A percentile compares a stretch with the other conserved stretches of the same genome.
Conservation (phyloP, 92 coral and sea anemone species). For the Chrysogorgia sp. region DNA sequence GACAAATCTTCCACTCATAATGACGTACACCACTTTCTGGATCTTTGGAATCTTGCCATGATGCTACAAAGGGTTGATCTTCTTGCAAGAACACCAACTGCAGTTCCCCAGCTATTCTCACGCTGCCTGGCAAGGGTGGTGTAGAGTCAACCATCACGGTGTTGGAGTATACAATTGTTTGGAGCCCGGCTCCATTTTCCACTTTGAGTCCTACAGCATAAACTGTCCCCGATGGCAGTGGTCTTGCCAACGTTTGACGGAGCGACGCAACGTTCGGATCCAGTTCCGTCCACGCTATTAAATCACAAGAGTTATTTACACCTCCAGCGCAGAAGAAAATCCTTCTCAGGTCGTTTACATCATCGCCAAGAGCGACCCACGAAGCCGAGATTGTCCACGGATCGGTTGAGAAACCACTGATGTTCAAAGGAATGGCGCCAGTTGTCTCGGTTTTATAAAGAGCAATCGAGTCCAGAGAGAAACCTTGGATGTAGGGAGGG, state of each 20-base stretch:
- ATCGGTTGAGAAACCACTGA: slow-evolving; percentile 10
- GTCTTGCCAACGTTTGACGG: slow-evolving; percentile 46
- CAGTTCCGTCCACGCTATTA: slow-evolving; percentile 61
- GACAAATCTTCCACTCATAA: slow-evolving; percentile 83
- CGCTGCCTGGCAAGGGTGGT: slow-evolving; percentile 68
- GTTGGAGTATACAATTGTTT: slow-evolving; percentile 52
- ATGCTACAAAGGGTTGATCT: slow-evolving; percentile 63
- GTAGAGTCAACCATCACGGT: slow-evolving; percentile 71
- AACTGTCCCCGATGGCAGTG: slow-evolving; percentile 74
- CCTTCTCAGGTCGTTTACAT: slow-evolving; percentile 66
- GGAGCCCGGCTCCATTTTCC: slow-evolving; percentile 81
- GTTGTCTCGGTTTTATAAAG: slow-evolving; percentile 11
- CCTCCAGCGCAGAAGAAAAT: slow-evolving; percentile 74
- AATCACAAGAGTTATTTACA: slow-evolving; percentile 46
- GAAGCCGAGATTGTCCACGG: slow-evolving; percentile 15
- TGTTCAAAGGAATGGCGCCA: background rate
- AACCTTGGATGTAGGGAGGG: slow-evolving; percentile 63
- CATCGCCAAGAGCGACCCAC: slow-evolving; percentile 68
- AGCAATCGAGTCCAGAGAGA: slow-evolving; percentile 30
- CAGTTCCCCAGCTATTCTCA: slow-evolving; percentile 65
- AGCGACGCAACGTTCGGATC: slow-evolving; percentile 21
- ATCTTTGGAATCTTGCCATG: slow-evolving; percentile 83
- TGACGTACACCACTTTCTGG: slow-evolving; percentile 74
- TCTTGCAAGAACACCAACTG: slow-evolving; percentile 59
- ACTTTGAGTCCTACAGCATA: slow-evolving; percentile 62